phyloP scores from a whole-genome alignment of 2,113 vertebrate species.

The Rousettus leschenaultii region DNA sequence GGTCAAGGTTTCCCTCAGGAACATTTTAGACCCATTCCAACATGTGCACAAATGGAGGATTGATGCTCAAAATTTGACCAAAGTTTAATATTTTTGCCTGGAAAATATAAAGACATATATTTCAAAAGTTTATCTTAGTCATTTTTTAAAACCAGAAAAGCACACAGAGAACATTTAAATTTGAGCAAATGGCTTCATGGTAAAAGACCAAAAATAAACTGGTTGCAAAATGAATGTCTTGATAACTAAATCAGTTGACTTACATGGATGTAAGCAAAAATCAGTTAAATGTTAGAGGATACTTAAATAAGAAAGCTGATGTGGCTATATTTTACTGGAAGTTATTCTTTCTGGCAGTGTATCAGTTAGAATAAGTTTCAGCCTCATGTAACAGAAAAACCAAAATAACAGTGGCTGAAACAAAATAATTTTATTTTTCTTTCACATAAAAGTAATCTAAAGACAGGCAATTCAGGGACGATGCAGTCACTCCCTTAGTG shows the following conservation, averaged over 20 bases:
- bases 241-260: neutral
- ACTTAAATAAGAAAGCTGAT: constrained; percentile 40
- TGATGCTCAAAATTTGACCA: neutral
- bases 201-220: constrained; percentile 29
- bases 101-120: neutral
- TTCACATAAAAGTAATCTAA: constrained; percentile 2
- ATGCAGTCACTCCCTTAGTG: neutral
- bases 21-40: neutral
- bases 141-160: constrained; percentile 32
- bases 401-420: constrained; percentile 47
- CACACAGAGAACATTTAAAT: neutral
- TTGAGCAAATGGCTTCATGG: neutral
- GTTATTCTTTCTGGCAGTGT: neutral
- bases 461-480: neutral
- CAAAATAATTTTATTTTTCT: neutral
- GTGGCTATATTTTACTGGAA: constrained; percentile 24
- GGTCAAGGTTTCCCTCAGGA: neutral
- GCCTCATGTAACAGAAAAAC: neutral
- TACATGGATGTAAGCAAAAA: neutral
- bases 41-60: neutral
- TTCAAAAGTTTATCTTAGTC: neutral
- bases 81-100: constrained; percentile 24
- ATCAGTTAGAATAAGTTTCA: constrained; percentile 40
- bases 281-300: neutral
- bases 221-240: neutral